Conservation (phyloP, 2,797 vertebrate genomes). For the Podarcis lilfordi region DNA sequence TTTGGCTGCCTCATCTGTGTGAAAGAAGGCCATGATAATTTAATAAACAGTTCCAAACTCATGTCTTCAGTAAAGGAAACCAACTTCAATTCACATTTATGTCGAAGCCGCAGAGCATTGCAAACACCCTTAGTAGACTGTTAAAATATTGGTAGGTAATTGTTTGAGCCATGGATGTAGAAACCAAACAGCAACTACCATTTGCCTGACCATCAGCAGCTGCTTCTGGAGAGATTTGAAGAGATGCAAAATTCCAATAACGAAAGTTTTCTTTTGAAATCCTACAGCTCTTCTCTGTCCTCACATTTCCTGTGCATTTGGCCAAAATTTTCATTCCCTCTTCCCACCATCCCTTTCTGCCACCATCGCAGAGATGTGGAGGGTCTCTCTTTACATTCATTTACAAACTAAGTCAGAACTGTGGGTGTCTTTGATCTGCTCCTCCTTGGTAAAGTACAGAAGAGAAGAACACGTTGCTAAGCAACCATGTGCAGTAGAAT, state of each 20-base stretch:
- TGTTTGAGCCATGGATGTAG: neutral
- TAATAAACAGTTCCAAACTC: neutral
- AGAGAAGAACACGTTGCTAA: constrained; percentile 76
- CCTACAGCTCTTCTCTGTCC: constrained; percentile 7
- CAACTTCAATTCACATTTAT: neutral
- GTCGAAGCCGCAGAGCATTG: neutral
- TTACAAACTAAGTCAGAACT: constrained; percentile 72
- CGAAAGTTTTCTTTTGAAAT: constrained; percentile 44
- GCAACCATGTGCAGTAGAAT: constrained; percentile 67
- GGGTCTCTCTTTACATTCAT: constrained; percentile 67
- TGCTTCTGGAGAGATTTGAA: constrained; percentile 42
- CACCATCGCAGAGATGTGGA: constrained; percentile 36
- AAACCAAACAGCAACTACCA: constrained; percentile 8
- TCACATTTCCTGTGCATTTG: constrained; percentile 29
- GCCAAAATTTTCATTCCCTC: constrained; percentile 44
- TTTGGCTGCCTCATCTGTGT: neutral
- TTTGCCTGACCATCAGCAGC: constrained; percentile 1
- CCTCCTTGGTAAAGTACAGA: constrained; percentile 65
- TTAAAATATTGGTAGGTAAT: constrained; percentile 5
- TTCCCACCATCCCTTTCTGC: neutral
- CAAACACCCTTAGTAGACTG: rapidly evolving
- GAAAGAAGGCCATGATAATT: neutral
- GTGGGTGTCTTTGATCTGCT: constrained; percentile 73
- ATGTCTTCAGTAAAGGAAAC: neutral
- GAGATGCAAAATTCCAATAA: constrained; percentile 42